These are phyloP conservation scores for Lasius fuliginosus DNA, from an alignment of 2,888 invertebrate species.

Conservation along the genomic window DNA sequence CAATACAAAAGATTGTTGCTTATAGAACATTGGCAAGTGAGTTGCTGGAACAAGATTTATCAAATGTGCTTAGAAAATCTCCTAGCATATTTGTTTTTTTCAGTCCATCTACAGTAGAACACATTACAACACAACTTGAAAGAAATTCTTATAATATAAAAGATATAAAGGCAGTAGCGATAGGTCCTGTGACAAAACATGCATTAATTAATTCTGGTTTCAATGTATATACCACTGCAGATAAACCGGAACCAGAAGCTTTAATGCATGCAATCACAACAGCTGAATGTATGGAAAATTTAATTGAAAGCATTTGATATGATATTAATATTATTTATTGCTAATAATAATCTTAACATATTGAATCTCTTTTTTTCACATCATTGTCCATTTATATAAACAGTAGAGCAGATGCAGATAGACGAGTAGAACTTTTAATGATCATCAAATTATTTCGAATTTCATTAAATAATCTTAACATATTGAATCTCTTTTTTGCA, in stretches of 20 bases:
- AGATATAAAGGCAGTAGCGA: slow-evolving; percentile 80
- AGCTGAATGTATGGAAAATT: slow-evolving; percentile 45
- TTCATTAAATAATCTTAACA: slow-evolving; percentile 7
- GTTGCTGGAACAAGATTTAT: slow-evolving; percentile 77
- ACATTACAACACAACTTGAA: slow-evolving; percentile 72
- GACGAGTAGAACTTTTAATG: slow-evolving; percentile 19
- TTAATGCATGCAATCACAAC: slow-evolving; percentile 77
- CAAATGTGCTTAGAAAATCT: slow-evolving; percentile 63
- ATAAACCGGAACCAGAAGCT: slow-evolving; percentile 82
- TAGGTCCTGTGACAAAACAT: slow-evolving; percentile 82
- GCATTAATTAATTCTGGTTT: slow-evolving; percentile 77
- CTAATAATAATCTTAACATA: not conserved
- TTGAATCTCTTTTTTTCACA: not conserved
- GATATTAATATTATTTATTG: slow-evolving; percentile 12
- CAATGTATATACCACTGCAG: slow-evolving; percentile 76
- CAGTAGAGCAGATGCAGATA: not conserved
- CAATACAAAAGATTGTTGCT: slow-evolving; percentile 76
- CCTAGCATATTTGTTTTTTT: slow-evolving; percentile 82
- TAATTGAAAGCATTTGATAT: slow-evolving; percentile 1
- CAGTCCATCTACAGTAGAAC: slow-evolving; percentile 83
- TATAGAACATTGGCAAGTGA: slow-evolving; percentile 81
- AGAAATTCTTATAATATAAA: slow-evolving; percentile 63
- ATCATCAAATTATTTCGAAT: slow-evolving; percentile 20
- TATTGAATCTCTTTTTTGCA: not conserved
- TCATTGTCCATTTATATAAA: slow-evolving; percentile 35